Evolutionary conservation across 2,113 vertebrate genomes (phyloP).

Genomic region (Gavia stellata): DNA sequence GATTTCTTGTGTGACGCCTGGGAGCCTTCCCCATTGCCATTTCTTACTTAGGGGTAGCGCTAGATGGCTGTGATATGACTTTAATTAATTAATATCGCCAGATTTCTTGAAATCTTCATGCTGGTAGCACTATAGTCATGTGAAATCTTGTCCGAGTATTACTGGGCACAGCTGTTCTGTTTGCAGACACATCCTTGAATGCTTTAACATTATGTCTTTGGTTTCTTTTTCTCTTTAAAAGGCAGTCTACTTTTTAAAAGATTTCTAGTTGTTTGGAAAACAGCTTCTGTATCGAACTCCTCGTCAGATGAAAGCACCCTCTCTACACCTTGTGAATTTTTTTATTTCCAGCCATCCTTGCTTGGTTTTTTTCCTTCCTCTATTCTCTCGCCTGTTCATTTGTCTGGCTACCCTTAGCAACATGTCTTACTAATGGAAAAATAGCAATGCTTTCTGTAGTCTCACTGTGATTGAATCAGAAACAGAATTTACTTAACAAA

Average conservation of each 20-base stretch:
- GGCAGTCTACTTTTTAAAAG: background rate
- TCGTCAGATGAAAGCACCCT: background rate
- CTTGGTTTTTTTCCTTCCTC: background rate
- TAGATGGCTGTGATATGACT: background rate
- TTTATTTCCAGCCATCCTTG: background rate
- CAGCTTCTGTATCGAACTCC: background rate
- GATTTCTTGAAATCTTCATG: background rate
- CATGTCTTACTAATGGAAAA: background rate
- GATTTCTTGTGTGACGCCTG: background rate
- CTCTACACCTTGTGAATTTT: background rate
- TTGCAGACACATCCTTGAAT: background rate
- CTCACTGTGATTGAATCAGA: background rate
- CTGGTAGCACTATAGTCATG: background rate
- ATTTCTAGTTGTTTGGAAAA: background rate
- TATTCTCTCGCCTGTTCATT: background rate
- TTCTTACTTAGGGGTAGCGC: background rate
- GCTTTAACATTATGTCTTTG: background rate
- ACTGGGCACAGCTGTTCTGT: background rate
- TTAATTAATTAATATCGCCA: background rate
- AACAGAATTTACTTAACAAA: background rate
- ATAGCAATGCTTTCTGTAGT: background rate
- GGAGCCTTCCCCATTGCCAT: background rate
- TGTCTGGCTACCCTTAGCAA: background rate
- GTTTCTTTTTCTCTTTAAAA: background rate
- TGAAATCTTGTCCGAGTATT: background rate